Evolutionary conservation across 1,140 invertebrate species (phyloP).

Genomic region (Stenopsyche tienmushanensis): DNA sequence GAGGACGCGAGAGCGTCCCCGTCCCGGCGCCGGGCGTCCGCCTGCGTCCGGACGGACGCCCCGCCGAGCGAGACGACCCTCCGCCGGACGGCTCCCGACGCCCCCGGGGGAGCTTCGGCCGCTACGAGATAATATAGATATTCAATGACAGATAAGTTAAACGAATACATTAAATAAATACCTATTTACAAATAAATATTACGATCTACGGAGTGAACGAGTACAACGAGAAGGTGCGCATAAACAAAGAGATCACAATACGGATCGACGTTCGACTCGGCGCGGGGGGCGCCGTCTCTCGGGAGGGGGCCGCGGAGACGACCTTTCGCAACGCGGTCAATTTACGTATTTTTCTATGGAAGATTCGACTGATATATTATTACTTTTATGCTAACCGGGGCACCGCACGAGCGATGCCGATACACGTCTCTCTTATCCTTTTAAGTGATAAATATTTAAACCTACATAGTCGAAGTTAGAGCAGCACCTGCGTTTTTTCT

Average conservation of each 20-base stretch:
- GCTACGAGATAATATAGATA: too few relatives aligned
- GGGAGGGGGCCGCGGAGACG: too few relatives aligned
- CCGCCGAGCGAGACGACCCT: too few relatives aligned
- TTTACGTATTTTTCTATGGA: conserved; percentile 42
- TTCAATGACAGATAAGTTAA: conserved; percentile 13
- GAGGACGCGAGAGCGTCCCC: too few relatives aligned
- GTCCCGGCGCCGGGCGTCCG: too few relatives aligned
- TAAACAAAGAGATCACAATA: too few relatives aligned
- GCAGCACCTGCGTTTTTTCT: conserved; percentile 38
- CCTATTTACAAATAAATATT: conserved; percentile 26
- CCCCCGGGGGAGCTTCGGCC: too few relatives aligned
- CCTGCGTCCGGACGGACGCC: too few relatives aligned
- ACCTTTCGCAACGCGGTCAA: too few relatives aligned
- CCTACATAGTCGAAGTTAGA: conserved; percentile 39
- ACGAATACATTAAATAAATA: conserved; percentile 24
- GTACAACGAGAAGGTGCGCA: conserved; percentile 23
- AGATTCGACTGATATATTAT: conserved; percentile 40
- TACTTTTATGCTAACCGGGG: conserved; percentile 27
- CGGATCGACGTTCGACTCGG: too few relatives aligned
- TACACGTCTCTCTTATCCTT: conserved; percentile 38
- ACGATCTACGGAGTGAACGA: conserved; percentile 3
- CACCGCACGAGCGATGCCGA: conserved; percentile 36
- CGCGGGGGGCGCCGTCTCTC: too few relatives aligned
- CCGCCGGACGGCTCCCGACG: too few relatives aligned
- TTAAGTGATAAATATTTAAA: conserved; percentile 41